A percentile compares a stretch with the other conserved stretches of the same genome.
Conservation (phyloP, 1,140 invertebrate species). For the Xylocopa sonorina region DNA sequence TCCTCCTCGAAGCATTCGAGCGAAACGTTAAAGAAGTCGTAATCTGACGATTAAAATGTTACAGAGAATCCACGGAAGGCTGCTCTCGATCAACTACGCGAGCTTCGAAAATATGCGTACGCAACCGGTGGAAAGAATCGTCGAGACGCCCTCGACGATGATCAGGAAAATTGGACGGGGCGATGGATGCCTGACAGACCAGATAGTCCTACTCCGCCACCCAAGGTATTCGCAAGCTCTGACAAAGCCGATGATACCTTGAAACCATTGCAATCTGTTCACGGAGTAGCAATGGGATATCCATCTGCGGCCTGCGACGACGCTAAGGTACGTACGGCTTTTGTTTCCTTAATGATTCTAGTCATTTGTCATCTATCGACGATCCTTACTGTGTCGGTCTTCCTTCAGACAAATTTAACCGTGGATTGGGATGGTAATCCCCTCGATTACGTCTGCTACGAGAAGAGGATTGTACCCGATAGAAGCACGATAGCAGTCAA, state of each 20-base stretch:
- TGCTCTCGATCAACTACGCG: conserved; percentile 34
- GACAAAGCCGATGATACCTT: background rate
- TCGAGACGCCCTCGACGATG: conserved; percentile 51
- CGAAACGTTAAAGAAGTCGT: too few relatives aligned
- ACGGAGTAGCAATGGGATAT: conserved; percentile 43
- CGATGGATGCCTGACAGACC: conserved; percentile 76
- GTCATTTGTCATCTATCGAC: background rate
- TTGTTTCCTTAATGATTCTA: conserved; percentile 38
- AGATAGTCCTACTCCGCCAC: conserved; percentile 70
- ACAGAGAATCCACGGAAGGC: background rate
- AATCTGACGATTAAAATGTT: background rate
- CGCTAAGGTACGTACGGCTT: conserved; percentile 83
- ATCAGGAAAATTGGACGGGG: conserved; percentile 73
- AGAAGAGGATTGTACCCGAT: conserved; percentile 81
- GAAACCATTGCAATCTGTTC: background rate
- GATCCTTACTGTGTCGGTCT: background rate
- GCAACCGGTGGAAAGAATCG: conserved; percentile 49
- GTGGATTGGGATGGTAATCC: conserved; percentile 88
- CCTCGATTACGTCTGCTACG: conserved; percentile 86
- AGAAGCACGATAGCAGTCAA: conserved; percentile 80
- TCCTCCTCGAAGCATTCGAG: background rate
- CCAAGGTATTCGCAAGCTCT: conserved; percentile 64
- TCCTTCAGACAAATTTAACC: conserved; percentile 85
- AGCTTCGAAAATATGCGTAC: conserved; percentile 38
- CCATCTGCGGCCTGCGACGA: conserved; percentile 85